Evolutionary conservation across 1,140 invertebrate genomes (phyloP), one percentile per base, ranked within the genome.

Genomic region (Aphidius gifuensis): DNA sequence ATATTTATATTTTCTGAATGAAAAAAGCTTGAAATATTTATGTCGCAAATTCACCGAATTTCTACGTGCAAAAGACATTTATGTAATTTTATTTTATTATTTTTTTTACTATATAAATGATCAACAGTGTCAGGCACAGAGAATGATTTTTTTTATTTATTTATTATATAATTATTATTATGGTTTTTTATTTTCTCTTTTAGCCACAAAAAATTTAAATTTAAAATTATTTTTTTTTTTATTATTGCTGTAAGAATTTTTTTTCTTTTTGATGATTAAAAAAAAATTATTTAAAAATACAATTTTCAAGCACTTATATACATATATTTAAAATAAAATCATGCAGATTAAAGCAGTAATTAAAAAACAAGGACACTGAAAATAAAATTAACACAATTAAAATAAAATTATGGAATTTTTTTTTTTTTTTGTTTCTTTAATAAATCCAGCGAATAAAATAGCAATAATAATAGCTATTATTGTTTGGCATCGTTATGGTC

Each of bases 401-500:
- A 74, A 64, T 71, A 71, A 23, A 23, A 69, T 70, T 60, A 56
- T 76, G 64, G 71, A 73, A 76, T 76, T 58, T 69, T 58, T 68
- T 72, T 69, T 61, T 56, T 42, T 74, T 62, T 39, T 50, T 48
- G 49, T 42, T 65, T 69, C 56, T 67, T 71, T 69, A 56, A 71
- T 68, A 69, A 68, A 73, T 64, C 69, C 23, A 70, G 62, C 62
- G 62, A 69, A 69, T 71, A 70, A 62, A 65, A 61, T 66, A 66
- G 55, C 63, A 61, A 68, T 67, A 72, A 67, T 76, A 73, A 71
- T 74, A 74, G 75, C 71, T 76, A 66, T 75, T 74, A 76, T 73
- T 43, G 76, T 78, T 78, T 78, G 74, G 76, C 73, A 78, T 78
- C 73, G 76, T 76, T 77, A 75, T 74, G 69, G 71, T 75, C 53